Conservation (phyloP, 64 coral and sea anemone genomes). For the Actinia tenebrosa region DNA sequence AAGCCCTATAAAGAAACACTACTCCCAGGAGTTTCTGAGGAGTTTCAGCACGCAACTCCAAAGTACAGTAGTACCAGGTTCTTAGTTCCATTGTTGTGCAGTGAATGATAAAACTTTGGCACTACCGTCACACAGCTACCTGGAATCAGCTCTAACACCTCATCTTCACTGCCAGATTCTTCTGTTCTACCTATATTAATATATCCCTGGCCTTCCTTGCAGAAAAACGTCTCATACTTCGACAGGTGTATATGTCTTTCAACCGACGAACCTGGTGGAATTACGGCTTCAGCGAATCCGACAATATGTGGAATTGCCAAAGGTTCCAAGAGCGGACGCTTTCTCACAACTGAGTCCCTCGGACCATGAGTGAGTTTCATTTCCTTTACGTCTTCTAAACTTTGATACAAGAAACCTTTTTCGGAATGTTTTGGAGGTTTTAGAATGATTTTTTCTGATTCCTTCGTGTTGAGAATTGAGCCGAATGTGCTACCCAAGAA, state of each 20-base stretch:
- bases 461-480: neutral
- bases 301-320: neutral
- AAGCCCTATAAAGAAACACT: too few species aligned
- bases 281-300: conserved; percentile 25
- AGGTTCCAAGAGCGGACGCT: neutral
- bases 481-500: neutral
- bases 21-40: too few species aligned
- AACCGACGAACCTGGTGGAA: neutral
- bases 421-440: neutral
- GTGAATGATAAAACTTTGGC: conserved; percentile 24
- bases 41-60: neutral
- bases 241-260: conserved; percentile 21
- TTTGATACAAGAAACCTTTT: neutral
- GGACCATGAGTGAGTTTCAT: conserved; percentile 13
- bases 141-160: conserved; percentile 4
- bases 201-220: conserved; percentile 22
- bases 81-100: conserved; percentile 10
- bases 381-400: neutral
- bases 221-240: conserved; percentile 34
- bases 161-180: conserved; percentile 13
- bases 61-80: conserved; percentile 15
- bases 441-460: neutral
- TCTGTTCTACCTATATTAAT: conserved; percentile 4
- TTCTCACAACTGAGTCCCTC: conserved; percentile 11
- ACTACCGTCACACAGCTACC: conserved; percentile 16